Conservation (phyloP, 1,140 invertebrate genomes). For the Leptinotarsa undecemlineata region DNA sequence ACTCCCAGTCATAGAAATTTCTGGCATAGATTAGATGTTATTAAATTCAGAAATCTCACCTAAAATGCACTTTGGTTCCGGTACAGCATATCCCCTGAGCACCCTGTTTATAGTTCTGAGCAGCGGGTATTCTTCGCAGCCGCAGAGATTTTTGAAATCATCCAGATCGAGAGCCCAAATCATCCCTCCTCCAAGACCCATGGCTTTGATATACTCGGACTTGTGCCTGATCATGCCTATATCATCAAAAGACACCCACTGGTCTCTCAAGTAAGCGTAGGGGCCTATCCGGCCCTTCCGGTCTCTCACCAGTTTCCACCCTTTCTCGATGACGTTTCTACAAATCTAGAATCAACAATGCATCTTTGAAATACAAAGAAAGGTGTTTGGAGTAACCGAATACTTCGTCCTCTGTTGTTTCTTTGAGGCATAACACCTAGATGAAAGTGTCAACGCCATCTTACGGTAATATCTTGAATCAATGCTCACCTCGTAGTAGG, state of each 20-base stretch:
- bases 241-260: slow-evolving; percentile 88
- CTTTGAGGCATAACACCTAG: too few species aligned
- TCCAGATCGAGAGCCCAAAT: slow-evolving; percentile 82
- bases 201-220: slow-evolving; percentile 73
- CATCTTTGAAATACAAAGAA: not conserved
- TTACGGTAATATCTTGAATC: too few species aligned
- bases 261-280: slow-evolving; percentile 72
- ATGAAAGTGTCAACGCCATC: too few species aligned
- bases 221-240: slow-evolving; percentile 72
- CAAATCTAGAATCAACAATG: slow-evolving; percentile 63
- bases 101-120: slow-evolving; percentile 78
- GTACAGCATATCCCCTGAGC: slow-evolving; percentile 64
- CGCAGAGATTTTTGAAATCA: slow-evolving; percentile 74
- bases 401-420: too few species aligned
- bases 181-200: slow-evolving; percentile 82
- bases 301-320: slow-evolving; percentile 73
- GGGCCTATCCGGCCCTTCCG: slow-evolving; percentile 72
- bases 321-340: slow-evolving; percentile 64
- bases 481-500: slow-evolving; percentile 78
- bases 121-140: slow-evolving; percentile 79
- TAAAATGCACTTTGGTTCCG: slow-evolving; percentile 51
- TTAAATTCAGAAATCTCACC: slow-evolving; percentile 29
- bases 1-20: too few species aligned
- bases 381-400: too few species aligned
- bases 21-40: not conserved